A percentile compares a stretch with the other conserved stretches of the same genome.
Conservation (phyloP, 1,140 invertebrate genomes). For the Octopus sinensis region DNA sequence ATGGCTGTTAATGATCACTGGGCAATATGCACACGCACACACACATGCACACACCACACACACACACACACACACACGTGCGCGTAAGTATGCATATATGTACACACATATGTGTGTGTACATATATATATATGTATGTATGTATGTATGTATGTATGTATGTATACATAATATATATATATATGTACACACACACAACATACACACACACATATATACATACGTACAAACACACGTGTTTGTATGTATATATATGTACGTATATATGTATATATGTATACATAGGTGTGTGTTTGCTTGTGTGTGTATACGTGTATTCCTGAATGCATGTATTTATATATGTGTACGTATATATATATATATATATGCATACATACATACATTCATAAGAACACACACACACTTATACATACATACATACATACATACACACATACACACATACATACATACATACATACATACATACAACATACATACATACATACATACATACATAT, state of each 20-base stretch:
- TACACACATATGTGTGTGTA: neutral
- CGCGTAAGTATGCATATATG: neutral
- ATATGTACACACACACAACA: neutral
- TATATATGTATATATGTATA: neutral
- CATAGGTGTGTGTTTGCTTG: neutral
- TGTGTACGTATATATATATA: neutral
- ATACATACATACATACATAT: neutral
- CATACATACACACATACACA: neutral
- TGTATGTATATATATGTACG: neutral
- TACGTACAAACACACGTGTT: neutral
- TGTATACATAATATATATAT: neutral
- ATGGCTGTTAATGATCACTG: neutral
- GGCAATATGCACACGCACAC: neutral
- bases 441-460: neutral
- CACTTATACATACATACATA: neutral
- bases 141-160: neutral
- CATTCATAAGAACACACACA: neutral
- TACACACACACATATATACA: neutral
- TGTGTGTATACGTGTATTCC: neutral
- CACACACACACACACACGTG: neutral
- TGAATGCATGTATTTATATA: neutral
- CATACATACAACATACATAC: neutral
- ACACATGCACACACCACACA: too few relatives aligned
- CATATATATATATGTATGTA: neutral
- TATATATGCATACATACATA: neutral